Conservation (phyloP, 2,797 vertebrate species). For the Xenopus petersii region DNA sequence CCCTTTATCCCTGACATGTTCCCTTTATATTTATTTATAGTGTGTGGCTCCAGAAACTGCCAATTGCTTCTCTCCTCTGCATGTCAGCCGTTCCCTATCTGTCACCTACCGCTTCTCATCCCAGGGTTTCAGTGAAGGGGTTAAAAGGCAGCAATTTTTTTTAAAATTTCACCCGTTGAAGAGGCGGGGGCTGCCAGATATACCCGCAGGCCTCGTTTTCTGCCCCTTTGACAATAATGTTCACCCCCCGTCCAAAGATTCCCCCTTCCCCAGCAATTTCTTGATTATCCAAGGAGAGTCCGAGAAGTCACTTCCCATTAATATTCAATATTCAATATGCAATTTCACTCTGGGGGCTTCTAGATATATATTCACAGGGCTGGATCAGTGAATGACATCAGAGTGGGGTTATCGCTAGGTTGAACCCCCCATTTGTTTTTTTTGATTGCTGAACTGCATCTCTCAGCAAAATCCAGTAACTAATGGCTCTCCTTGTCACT, state of each 20-base stretch:
- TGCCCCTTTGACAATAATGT: background rate
- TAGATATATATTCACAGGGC: too few relatives aligned
- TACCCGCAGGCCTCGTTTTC: background rate
- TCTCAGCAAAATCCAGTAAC: background rate
- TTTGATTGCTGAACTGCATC: background rate
- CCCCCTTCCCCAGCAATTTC: conserved; percentile 6
- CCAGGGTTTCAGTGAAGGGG: background rate
- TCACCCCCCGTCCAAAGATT: conserved; percentile 16
- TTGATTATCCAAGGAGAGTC: conserved; percentile 18
- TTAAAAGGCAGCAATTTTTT: background rate
- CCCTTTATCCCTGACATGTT: background rate
- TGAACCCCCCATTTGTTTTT: too few relatives aligned
- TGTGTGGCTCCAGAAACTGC: too few relatives aligned
- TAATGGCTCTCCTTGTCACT: too few relatives aligned
- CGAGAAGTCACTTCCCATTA: conserved; percentile 13
- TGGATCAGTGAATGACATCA: too few relatives aligned
- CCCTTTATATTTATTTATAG: background rate
- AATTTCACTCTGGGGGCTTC: background rate
- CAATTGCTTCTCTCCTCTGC: too few relatives aligned
- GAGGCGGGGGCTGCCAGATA: too few relatives aligned
- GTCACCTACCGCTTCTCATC: too few relatives aligned
- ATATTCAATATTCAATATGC: conserved; percentile 24
- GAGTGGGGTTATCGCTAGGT: too few relatives aligned
- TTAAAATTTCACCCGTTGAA: background rate
- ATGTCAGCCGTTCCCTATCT: too few relatives aligned